Percentiles rank a stretch among this genome's conserved stretches.
Evolutionary conservation across 2,797 vertebrate genomes (phyloP).

Genomic region (Pseudocheirus occidentalis): DNA sequence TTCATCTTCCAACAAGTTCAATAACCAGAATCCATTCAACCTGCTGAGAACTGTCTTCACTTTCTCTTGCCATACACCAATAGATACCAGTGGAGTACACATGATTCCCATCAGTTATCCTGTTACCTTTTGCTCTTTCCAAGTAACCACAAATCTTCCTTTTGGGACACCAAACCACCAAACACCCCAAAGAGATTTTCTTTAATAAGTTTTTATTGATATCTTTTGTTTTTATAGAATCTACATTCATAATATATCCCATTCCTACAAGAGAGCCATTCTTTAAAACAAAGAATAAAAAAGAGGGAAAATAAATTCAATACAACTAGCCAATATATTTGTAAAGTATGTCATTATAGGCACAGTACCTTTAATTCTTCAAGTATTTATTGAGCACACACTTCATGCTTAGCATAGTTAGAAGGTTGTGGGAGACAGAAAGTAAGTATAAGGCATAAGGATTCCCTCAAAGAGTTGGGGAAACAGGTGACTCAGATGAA

Average conservation of each 20-base stretch:
- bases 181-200: not conserved
- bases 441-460: not conserved
- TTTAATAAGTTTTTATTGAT: not conserved
- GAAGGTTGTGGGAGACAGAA: not conserved
- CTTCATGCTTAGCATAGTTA: not conserved
- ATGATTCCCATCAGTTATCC: not conserved
- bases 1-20: not conserved
- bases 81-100: not conserved
- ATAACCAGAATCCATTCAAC: not conserved
- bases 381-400: not conserved
- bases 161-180: not conserved
- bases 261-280: not conserved
- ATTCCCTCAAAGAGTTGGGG: not conserved
- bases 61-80: not conserved
- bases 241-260: not conserved
- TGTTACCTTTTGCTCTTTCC: not conserved
- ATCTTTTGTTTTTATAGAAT: not conserved
- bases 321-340: not conserved
- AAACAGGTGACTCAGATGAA: not conserved
- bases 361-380: not conserved
- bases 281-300: not conserved
- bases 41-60: not conserved
- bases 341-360: not conserved
- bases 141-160: not conserved
- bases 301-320: not conserved